Conservation (phyloP, 2,888 invertebrate species). For the Drosophila mettleri region DNA sequence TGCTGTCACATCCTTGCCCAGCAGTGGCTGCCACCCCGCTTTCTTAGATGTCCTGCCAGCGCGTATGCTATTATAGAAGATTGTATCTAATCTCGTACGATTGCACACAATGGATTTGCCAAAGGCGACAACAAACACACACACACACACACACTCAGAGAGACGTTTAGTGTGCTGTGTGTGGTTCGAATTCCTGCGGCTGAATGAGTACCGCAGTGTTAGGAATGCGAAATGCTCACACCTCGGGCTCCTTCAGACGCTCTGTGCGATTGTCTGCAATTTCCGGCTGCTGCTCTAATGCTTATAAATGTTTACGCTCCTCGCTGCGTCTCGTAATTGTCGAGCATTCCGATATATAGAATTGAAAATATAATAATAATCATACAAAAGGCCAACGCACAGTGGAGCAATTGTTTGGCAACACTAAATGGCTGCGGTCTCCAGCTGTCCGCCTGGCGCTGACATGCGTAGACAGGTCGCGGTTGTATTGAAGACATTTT, state of each 20-base stretch:
- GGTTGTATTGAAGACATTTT: slow-evolving; percentile 38
- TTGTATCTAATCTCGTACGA: slow-evolving; percentile 79
- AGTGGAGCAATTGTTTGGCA: slow-evolving; percentile 37
- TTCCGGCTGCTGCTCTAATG: slow-evolving; percentile 69
- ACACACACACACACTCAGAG: slow-evolving; percentile 13
- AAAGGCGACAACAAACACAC: slow-evolving; percentile 49
- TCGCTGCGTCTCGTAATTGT: slow-evolving; percentile 50
- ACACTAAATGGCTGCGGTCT: slow-evolving; percentile 43
- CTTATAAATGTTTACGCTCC: slow-evolving; percentile 69
- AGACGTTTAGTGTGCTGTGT: slow-evolving; percentile 17
- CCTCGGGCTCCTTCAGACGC: neutral
- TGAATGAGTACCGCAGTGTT: slow-evolving; percentile 23
- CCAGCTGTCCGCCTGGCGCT: neutral
- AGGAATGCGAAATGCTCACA: slow-evolving; percentile 18
- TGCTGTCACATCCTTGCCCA: slow-evolving; percentile 35
- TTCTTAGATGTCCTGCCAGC: slow-evolving; percentile 15
- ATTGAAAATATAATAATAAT: slow-evolving; percentile 66
- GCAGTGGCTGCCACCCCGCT: neutral
- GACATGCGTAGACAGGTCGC: slow-evolving; percentile 23
- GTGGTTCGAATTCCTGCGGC: slow-evolving; percentile 48
- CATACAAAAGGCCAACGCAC: slow-evolving; percentile 15
- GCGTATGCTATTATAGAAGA: slow-evolving; percentile 73
- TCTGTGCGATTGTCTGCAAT: slow-evolving; percentile 62
- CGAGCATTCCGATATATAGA: slow-evolving; percentile 60
- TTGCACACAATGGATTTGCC: slow-evolving; percentile 80